These are phyloP conservation scores for Pomacea maculata DNA, from an alignment of 1,140 invertebrate genomes.

Conservation along the genomic window DNA sequence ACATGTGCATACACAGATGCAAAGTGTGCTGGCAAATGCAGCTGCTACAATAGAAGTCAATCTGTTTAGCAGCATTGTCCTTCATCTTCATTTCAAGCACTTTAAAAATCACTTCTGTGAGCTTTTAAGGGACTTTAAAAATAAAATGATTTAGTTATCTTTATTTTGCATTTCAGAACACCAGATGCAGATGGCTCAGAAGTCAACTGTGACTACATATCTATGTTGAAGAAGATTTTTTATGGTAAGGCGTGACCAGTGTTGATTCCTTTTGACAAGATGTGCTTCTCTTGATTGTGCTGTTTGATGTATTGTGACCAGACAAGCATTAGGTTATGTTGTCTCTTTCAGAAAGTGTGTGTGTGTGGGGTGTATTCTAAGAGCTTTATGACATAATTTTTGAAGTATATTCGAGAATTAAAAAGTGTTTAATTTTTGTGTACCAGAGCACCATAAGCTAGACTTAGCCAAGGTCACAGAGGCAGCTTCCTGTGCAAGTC, in stretches of 20 bases:
- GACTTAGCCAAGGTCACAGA: conserved; percentile 22
- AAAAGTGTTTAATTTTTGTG: neutral
- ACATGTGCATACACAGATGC: too few relatives aligned
- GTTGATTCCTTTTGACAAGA: too few relatives aligned
- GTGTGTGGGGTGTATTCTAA: too few relatives aligned
- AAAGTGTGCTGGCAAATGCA: too few relatives aligned
- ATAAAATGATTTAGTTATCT: neutral
- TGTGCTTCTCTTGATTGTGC: too few relatives aligned
- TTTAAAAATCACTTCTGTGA: neutral
- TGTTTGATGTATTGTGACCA: too few relatives aligned
- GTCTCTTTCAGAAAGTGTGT: too few relatives aligned
- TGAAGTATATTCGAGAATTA: too few relatives aligned
- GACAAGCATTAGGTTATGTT: too few relatives aligned
- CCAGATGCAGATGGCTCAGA: conserved; percentile 10
- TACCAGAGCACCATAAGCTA: conserved; percentile 15
- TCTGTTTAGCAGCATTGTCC: too few relatives aligned
- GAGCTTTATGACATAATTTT: too few relatives aligned
- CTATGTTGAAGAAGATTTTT: conserved; percentile 18
- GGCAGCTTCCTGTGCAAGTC: conserved; percentile 11
- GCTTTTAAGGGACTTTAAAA: neutral
- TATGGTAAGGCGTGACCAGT: conserved; percentile 16
- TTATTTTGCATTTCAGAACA: neutral
- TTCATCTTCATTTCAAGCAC: neutral
- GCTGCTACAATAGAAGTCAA: too few relatives aligned
- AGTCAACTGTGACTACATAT: neutral